Conservation (phyloP, 2,113 vertebrate species). For the Bolborhynchus lineola region DNA sequence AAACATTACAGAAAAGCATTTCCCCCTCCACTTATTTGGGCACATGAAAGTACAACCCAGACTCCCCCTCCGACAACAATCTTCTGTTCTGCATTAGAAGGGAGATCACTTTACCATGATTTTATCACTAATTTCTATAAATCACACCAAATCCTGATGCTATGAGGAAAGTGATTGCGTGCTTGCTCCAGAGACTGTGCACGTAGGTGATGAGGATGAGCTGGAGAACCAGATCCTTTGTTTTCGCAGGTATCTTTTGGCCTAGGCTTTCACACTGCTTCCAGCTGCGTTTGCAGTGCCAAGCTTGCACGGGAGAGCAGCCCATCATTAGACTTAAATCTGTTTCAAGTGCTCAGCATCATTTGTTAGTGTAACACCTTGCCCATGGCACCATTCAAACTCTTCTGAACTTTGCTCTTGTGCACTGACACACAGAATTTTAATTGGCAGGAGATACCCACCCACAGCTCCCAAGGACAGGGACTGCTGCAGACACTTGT, state of each 20-base stretch:
- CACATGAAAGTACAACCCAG: not conserved
- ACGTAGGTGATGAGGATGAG: rapidly evolving
- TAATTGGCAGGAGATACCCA: not conserved
- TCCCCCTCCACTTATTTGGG: not conserved
- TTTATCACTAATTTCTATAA: not conserved
- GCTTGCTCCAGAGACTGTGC: not conserved
- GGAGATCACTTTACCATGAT: not conserved
- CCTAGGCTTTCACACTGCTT: not conserved
- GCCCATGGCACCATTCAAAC: not conserved
- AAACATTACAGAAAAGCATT: not conserved
- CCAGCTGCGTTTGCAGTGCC: not conserved
- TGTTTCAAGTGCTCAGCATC: not conserved
- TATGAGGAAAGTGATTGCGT: not conserved
- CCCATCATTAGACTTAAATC: not conserved
- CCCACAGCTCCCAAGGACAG: not conserved
- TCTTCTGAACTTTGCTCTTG: not conserved
- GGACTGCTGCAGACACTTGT: not conserved
- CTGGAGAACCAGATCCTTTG: not conserved
- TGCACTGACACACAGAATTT: not conserved
- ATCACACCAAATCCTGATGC: not conserved
- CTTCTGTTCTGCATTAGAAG: not conserved
- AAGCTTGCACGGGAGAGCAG: not conserved
- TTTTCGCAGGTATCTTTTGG: not conserved
- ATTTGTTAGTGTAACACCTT: not conserved
- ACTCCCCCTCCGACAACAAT: not conserved